These are phyloP conservation scores for Pseudococcus longispinus DNA, from an alignment of 2,888 invertebrate genomes.

Conservation along the genomic window DNA sequence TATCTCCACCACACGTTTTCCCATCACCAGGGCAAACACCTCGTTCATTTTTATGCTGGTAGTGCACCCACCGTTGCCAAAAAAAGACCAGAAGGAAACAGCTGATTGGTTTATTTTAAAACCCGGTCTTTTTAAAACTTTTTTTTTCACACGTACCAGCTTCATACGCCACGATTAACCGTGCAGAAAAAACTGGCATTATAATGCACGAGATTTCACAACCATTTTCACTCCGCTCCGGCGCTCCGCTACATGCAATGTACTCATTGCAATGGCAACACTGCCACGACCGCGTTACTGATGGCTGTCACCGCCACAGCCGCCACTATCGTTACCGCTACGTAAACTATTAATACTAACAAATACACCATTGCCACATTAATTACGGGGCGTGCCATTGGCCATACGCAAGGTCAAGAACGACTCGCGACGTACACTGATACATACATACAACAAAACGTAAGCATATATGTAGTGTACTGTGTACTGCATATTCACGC, in stretches of 20 bases:
- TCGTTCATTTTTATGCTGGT: background rate
- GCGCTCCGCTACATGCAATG: background rate
- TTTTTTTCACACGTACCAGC: background rate
- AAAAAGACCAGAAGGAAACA: background rate
- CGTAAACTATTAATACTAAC: constrained; percentile 30
- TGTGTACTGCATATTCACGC: background rate
- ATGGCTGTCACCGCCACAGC: background rate
- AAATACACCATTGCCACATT: constrained; percentile 47
- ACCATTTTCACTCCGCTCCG: background rate
- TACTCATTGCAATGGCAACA: constrained; percentile 7
- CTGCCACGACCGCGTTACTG: background rate
- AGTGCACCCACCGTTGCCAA: background rate
- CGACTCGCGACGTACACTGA: constrained; percentile 5
- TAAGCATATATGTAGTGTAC: background rate
- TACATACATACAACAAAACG: background rate
- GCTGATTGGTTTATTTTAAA: background rate
- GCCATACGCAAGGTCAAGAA: constrained; percentile 49
- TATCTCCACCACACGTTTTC: background rate
- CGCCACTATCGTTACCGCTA: background rate
- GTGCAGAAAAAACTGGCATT: background rate
- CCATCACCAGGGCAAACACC: background rate
- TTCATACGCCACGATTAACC: background rate
- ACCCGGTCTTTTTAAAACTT: background rate
- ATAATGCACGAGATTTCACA: background rate
- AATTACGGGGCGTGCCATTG: constrained; percentile 48